Base-by-base conservation (phyloP, 2,888 invertebrate species). In the Ganaspis brasiliensis region DNA sequence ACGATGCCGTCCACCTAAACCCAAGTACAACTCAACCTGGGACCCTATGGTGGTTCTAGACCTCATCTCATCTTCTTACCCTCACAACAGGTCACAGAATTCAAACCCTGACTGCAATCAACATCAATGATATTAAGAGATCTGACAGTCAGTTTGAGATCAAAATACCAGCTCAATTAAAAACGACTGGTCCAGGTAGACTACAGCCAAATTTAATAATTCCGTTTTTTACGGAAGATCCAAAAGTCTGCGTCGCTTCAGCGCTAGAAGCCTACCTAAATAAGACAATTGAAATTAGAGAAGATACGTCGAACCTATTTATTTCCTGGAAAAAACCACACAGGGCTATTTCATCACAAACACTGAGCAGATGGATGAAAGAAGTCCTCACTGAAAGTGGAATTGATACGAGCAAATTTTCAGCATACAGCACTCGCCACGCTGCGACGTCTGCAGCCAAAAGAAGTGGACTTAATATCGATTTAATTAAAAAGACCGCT, bases 1-100 rank as follows among this genome's bases (percentile, higher is more conserved):
- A 16, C 84, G 83, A 55, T 24, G 79, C 0, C 81, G 80, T 73
- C 85, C 84, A 3, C 67, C 83, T 8, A 72, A 8, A 9, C 82
- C 83, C 1, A 86, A 82, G 76, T 86, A 86, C 74, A 77, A 81
- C 0, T 40, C 56, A 4, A 84, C 81, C 1, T 87, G 84, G 85
- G 82, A 87, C 67, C 83, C 84, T 1, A 67, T 35, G 26, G 70
- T 81, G 14, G 83, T 86, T 19, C 19, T 55, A 9, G 2, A 55
- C 9, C 9, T 55, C 16, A 6, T 3, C 9, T 55, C 21, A 19
- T 31, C 37, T 79, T 6, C 35, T 79, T 12, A 67, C 76, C 0
- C 70, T 79, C 40, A 52, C 56, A 12, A 76, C 76, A 14, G 74
- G 49, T 0, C 76, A 76, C 16, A 72, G 76, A 14, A 79, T 79